Conservation (phyloP, 2,113 vertebrate genomes). For the Cyanistes caeruleus region DNA sequence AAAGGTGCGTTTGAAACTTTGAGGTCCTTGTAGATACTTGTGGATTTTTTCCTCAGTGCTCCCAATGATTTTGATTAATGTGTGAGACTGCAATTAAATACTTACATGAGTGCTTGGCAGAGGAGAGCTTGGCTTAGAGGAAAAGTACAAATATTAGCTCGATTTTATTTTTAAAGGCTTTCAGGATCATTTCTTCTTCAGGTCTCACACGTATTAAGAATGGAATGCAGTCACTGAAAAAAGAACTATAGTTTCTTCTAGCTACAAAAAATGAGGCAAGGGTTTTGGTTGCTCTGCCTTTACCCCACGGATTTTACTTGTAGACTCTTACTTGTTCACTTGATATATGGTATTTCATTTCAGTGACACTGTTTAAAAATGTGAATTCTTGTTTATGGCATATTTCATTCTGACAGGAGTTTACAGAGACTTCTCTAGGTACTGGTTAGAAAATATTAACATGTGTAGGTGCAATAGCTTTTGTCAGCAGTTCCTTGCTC, state of each 20-base stretch:
- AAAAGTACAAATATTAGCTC: background rate
- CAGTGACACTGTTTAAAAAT: background rate
- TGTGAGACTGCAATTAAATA: background rate
- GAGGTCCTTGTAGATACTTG: background rate
- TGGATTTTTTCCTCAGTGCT: background rate
- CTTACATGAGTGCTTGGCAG: background rate
- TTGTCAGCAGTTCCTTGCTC: slow-evolving; percentile 23
- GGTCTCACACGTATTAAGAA: background rate
- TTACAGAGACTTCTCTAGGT: slow-evolving; percentile 24
- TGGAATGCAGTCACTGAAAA: background rate
- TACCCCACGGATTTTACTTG: background rate
- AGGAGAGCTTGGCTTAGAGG: background rate
- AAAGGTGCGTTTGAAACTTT: background rate
- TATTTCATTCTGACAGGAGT: slow-evolving; percentile 36
- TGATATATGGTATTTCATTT: background rate
- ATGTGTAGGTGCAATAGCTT: slow-evolving; percentile 13
- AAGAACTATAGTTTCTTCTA: background rate
- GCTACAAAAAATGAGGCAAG: background rate
- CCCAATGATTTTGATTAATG: background rate
- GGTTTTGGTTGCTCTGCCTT: background rate
- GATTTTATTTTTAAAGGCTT: background rate
- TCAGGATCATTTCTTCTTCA: background rate
- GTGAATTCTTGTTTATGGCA: background rate
- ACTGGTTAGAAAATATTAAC: slow-evolving; percentile 35
- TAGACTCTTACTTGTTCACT: background rate